Evolutionary conservation across 2,888 invertebrate genomes (phyloP), one percentile per base, ranked within the genome.

Genomic region (Patella depressa): DNA sequence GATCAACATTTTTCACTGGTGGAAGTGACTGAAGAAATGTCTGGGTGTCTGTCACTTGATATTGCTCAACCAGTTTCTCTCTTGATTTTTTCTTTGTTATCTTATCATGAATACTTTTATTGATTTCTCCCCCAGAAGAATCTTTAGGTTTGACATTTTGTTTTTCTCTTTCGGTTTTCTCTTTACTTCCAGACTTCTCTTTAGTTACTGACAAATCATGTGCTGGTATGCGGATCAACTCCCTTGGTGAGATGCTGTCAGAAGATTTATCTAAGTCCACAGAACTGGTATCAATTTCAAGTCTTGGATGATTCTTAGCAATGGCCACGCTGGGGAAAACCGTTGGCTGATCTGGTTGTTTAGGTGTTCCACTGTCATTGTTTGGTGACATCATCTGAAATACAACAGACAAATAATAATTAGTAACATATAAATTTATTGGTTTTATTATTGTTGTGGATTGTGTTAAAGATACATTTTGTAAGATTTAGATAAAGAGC

Each of bases 171-270:
- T 45, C 45, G 0, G 45, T 45, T 45, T 45, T 45, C 82, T 82
- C 12, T 83, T 84, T 15, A 85, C 85, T 24, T 80, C 71, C 72
- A 75, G 75, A 84, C 72, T 85, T 86, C 74, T 89, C 88, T 71
- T 83, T 84, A 12, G 87, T 85, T 12, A 86, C 86, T 14, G 85
- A 85, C 24, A 90, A 88, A 72, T 84, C 83, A 17, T 85, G 85
- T 19, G 87, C 81, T 24, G 89, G 89, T 75, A 90, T 87, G 19
- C 87, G 85, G 72, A 90, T 86, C 5, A 91, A 85, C 81, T 90
- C 89, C 69, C 73, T 79, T 11, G 81, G 75, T 29, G 29, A 53
- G 9, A 73, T 55, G 55, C 78, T 71, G 72, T 80, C 76, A n/a
- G 77, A 79, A 12, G 78, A 24, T 24, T 34, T 73, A n/a, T 79